Evolutionary conservation across 1,140 invertebrate species (phyloP).

Genomic region (Limonius californicus): DNA sequence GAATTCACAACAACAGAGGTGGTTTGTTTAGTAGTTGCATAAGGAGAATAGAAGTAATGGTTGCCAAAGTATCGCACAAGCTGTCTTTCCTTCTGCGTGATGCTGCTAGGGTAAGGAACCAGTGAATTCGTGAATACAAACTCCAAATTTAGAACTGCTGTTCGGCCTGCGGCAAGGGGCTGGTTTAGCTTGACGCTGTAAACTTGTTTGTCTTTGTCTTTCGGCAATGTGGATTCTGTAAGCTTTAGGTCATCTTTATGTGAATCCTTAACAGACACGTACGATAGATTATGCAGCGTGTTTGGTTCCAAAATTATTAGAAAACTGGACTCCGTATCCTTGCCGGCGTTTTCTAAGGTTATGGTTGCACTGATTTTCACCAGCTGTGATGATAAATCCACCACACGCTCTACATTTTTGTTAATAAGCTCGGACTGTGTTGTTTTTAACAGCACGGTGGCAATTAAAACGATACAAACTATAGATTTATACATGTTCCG

Average conservation of each 20-base stretch:
- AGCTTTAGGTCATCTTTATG: slow-evolving; percentile 61
- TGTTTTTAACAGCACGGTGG: too few relatives aligned
- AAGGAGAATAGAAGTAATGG: slow-evolving; percentile 81
- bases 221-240: slow-evolving; percentile 52
- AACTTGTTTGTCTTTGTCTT: slow-evolving; percentile 51
- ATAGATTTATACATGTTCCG: too few relatives aligned
- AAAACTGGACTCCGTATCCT: slow-evolving; percentile 64
- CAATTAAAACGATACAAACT: too few relatives aligned
- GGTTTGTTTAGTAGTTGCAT: slow-evolving; percentile 73
- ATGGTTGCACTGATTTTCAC: slow-evolving; percentile 78
- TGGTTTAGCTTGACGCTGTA: slow-evolving; percentile 64
- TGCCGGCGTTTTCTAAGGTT: slow-evolving; percentile 77
- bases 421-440: slow-evolving; percentile 53
- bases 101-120: slow-evolving; percentile 77
- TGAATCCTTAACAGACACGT: slow-evolving; percentile 66
- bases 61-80: slow-evolving; percentile 83
- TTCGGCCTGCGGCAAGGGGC: slow-evolving; percentile 55
- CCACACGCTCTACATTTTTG: slow-evolving; percentile 77
- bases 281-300: slow-evolving; percentile 65
- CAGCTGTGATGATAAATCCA: slow-evolving; percentile 85
- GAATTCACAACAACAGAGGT: slow-evolving; percentile 54
- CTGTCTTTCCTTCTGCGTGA: slow-evolving; percentile 91
- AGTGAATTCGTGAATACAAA: slow-evolving; percentile 72
- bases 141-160: slow-evolving; percentile 66
- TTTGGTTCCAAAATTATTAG: slow-evolving; percentile 66